Percentiles rank a stretch among this genome's conserved stretches.
phyloP scores from a whole-genome alignment of 2,113 vertebrate species.

The Tringa solitaria region DNA sequence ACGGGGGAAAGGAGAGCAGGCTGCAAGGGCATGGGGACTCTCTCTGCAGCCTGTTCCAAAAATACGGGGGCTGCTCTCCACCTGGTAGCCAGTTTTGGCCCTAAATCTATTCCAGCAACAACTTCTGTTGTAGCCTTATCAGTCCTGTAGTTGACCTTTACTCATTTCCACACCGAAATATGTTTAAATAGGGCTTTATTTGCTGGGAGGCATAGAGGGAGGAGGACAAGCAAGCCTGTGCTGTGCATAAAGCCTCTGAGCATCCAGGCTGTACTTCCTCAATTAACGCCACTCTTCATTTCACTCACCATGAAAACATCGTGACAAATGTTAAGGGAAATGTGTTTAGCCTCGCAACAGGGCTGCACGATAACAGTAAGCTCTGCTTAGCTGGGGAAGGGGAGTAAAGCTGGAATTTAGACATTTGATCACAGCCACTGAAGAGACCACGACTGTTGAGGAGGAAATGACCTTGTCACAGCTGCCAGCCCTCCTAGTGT shows the following conservation, averaged over 20 bases:
- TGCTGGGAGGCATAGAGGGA: background rate
- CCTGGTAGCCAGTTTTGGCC: background rate
- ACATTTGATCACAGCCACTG: background rate
- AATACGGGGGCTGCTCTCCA: background rate
- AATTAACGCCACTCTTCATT: background rate
- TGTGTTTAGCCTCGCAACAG: background rate
- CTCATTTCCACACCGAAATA: background rate
- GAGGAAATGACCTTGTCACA: background rate
- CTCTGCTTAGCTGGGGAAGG: background rate
- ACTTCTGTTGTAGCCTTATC: too few species aligned
- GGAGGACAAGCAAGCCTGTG: background rate
- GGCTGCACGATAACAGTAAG: background rate
- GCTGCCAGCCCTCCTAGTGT: background rate
- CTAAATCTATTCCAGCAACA: background rate
- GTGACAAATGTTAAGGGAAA: fast-evolving
- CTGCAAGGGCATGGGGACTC: background rate
- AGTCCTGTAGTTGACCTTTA: background rate
- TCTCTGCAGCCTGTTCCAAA: background rate
- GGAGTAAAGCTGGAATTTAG: background rate
- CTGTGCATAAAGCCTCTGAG: background rate
- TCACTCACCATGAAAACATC: background rate
- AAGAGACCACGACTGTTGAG: fast-evolving
- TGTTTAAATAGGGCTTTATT: background rate
- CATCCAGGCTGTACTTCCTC: background rate
- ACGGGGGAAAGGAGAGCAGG: fast-evolving